phyloP scores from a whole-genome alignment of 2,797 vertebrate species.

The Acanthurus lineatus region DNA sequence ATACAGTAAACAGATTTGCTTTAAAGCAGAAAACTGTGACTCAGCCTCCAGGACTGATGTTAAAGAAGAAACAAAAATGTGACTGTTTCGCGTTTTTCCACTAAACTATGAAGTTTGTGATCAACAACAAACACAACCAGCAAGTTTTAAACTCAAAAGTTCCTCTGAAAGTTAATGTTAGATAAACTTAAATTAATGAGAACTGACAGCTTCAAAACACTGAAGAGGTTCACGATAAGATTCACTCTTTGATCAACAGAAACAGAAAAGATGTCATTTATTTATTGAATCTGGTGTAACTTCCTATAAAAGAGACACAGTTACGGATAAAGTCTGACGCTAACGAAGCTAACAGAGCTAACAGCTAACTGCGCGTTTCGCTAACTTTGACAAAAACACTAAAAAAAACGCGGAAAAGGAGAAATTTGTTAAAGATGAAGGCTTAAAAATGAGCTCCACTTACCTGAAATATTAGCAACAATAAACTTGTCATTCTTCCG shows the following conservation, averaged over 20 bases:
- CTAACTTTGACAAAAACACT: not conserved
- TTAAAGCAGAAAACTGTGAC: too few species aligned
- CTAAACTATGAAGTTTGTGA: not conserved
- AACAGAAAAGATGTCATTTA: not conserved
- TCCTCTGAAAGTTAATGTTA: not conserved
- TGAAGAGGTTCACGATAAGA: not conserved
- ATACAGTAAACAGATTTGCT: too few species aligned
- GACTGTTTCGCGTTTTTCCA: too few species aligned
- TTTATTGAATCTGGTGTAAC: too few species aligned
- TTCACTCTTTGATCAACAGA: not conserved
- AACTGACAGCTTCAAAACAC: not conserved
- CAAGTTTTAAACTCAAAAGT: not conserved
- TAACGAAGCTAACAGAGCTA: too few species aligned
- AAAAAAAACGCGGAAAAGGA: rapidly evolving
- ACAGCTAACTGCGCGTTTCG: too few species aligned
- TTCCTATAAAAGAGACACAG: not conserved
- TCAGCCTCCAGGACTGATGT: too few species aligned
- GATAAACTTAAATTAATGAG: not conserved
- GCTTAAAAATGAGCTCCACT: slow-evolving; percentile 28
- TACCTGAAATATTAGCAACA: slow-evolving; percentile 54
- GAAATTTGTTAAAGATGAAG: not conserved
- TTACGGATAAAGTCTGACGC: not conserved
- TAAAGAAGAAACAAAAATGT: too few species aligned
- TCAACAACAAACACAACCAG: not conserved
- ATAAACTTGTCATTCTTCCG: slow-evolving; percentile 78